These are phyloP conservation scores for Boulengeromyrus knoepffleri DNA, from an alignment of 2,113 vertebrate species.

Conservation along the genomic window DNA sequence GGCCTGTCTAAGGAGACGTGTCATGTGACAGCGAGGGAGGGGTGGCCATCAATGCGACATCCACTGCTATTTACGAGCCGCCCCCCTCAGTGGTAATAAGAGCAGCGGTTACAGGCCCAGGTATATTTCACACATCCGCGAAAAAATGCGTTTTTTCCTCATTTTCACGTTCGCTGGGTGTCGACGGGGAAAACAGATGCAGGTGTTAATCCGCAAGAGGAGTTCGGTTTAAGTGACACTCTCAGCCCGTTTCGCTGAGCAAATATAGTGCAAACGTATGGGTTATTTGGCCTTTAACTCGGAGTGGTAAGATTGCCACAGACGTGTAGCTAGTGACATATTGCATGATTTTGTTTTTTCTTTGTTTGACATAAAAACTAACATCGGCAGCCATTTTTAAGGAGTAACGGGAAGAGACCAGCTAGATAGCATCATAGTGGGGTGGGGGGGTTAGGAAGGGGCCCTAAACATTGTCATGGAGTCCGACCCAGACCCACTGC, in stretches of 20 bases:
- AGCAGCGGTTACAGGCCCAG: conserved; percentile 34
- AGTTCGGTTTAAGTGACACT: not conserved
- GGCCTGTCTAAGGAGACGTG: conserved; percentile 42
- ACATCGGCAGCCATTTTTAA: not conserved
- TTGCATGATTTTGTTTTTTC: not conserved
- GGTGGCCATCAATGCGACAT: conserved; percentile 52
- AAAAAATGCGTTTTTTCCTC: not conserved
- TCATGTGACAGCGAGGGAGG: conserved; percentile 47
- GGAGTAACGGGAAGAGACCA: not conserved
- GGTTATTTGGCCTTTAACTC: not conserved
- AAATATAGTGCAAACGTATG: not conserved
- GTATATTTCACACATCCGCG: not conserved
- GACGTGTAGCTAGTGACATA: not conserved
- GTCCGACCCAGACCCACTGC: not conserved
- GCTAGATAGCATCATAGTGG: not conserved
- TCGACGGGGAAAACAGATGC: not conserved
- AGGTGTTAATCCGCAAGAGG: not conserved
- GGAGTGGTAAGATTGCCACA: not conserved
- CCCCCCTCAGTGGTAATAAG: conserved; percentile 45
- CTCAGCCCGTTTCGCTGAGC: not conserved
- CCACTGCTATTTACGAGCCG: conserved; percentile 41
- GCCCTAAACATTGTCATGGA: not conserved
- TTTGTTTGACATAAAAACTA: not conserved
- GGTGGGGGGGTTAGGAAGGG: not conserved
- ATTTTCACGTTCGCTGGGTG: not conserved